Evolutionary conservation across 2,113 vertebrate genomes (phyloP).

Genomic region (Telmatochromis sp.): DNA sequence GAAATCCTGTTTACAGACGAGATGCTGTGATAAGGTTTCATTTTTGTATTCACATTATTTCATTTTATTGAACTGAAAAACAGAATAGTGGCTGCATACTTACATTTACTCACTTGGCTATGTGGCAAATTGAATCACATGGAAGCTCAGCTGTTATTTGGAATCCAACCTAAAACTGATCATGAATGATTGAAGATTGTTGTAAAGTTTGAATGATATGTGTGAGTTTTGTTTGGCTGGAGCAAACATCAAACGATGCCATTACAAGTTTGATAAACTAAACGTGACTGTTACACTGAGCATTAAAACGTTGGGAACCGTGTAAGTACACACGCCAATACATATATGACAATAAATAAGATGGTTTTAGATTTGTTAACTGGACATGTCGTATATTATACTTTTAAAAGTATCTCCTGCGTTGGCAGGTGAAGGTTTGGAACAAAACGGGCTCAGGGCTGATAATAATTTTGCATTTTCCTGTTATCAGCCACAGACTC

Average conservation of each 20-base stretch:
- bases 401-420: rapidly evolving
- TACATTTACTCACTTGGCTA: not conserved
- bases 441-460: not conserved
- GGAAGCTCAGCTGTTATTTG: not conserved
- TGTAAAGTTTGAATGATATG: rapidly evolving
- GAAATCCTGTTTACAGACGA: not conserved
- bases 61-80: not conserved
- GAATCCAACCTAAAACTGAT: rapidly evolving
- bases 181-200: rapidly evolving
- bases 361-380: not conserved
- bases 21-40: rapidly evolving
- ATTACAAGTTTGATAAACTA: rapidly evolving
- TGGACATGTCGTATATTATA: not conserved
- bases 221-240: not conserved
- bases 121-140: not conserved
- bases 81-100: not conserved
- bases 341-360: rapidly evolving
- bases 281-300: rapidly evolving
- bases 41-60: not conserved
- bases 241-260: not conserved
- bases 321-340: rapidly evolving
- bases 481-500: rapidly evolving
- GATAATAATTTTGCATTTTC: not conserved
- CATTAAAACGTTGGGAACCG: rapidly evolving
- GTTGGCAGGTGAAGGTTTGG: not conserved